Base-by-base conservation (phyloP, 2,113 vertebrate genomes). In the Malurus elegans region DNA sequence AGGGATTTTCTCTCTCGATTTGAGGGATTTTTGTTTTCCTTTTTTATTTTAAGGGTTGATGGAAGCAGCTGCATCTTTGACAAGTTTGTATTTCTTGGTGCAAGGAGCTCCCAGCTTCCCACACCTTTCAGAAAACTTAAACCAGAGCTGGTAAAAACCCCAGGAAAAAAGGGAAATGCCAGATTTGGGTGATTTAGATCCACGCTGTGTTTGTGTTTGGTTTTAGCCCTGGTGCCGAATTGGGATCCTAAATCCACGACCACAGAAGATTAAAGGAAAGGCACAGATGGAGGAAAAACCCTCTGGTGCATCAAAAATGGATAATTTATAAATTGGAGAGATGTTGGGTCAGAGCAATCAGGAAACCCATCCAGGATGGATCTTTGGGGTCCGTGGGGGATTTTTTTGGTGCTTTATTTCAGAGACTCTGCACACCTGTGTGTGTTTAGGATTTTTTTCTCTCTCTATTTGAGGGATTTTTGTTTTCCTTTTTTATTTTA, bases 151-250 rank as follows among this genome's bases (percentile, higher is more conserved):
- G 16, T 70, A 25, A 87, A 58, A 93, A 26, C 10, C 84, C 45
- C 78, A 60, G 26, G 12, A 38, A 53, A 60, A 38, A 38, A 38
- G 36, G 4, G 42, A 88, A 66, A 42, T 16, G 64, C 14, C 29
- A 25, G 13, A 32, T 28, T 69, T 56, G 47, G 34, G 25, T 12
- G 3, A 8, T 57, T 15, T 29, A n/a, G 47, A 34, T 16, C 53
- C 7, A 1, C 3, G 10, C 34, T 58, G 21, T 26, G 18, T 51
- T 51, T 64, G 38, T 36, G 28, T 42, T 57, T 28, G 51, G 5
- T 89, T 85, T 73, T n/a, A 66, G 28, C 51, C 0, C 0, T 12
- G 3, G 25, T 21, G 38, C 38, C 3, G 6, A 44, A 12, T 29
- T n/a, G 29, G 29, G 23, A 56, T 44, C 44, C 50, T 80, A 74